phyloP scores from a whole-genome alignment of 2,888 invertebrate species.

The Tipula vernalis region DNA sequence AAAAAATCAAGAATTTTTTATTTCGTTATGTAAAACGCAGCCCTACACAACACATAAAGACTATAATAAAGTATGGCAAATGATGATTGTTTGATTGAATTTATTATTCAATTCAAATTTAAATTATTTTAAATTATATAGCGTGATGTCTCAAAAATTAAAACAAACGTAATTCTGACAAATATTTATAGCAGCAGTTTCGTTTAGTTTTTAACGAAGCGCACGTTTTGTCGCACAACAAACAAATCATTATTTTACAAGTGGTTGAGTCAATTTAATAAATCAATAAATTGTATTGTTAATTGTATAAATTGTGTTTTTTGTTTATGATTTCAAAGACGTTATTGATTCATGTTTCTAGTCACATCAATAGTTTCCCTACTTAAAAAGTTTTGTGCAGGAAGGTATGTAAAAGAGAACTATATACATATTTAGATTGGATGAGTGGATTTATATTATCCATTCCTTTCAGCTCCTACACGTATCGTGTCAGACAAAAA shows the following conservation, averaged over 20 bases:
- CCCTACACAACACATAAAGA: not conserved
- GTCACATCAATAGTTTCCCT: too few species aligned
- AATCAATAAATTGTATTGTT: not conserved
- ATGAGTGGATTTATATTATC: too few species aligned
- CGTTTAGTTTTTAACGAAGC: not conserved
- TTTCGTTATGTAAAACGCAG: not conserved
- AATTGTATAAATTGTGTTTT: not conserved
- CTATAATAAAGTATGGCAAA: not conserved
- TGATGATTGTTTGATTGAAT: not conserved
- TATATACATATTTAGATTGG: too few species aligned
- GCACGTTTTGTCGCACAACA: not conserved
- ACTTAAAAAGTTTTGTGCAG: too few species aligned
- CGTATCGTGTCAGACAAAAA: too few species aligned
- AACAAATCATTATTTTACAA: not conserved
- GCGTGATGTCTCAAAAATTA: not conserved
- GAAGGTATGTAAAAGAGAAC: too few species aligned
- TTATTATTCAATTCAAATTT: not conserved
- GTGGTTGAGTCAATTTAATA: not conserved
- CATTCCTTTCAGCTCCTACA: too few species aligned
- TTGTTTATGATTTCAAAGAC: not conserved
- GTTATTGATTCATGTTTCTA: not conserved
- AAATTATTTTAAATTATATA: not conserved
- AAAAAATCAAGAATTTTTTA: not conserved
- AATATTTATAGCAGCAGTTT: not conserved
- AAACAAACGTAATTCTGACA: not conserved